Percentiles rank a stretch among this genome's conserved stretches.
These are phyloP conservation scores for Agrilus biguttatus DNA, from an alignment of 2,888 invertebrate species.

Conservation along the genomic window DNA sequence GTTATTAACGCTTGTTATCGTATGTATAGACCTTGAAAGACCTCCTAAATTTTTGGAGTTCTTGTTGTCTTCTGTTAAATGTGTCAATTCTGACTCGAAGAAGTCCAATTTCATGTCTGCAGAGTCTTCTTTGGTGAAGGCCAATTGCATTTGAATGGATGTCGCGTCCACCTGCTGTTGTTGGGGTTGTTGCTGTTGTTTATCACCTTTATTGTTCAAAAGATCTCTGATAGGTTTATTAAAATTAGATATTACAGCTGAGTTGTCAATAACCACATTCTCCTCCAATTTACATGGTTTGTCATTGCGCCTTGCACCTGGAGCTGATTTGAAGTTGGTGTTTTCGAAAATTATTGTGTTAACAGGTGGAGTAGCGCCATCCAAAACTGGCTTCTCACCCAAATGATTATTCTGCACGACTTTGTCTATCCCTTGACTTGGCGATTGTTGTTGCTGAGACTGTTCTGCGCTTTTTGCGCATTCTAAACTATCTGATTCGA, in stretches of 20 bases:
- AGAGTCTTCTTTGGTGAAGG: constrained; percentile 61
- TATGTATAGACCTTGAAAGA: constrained; percentile 45
- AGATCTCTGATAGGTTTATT: constrained; percentile 35
- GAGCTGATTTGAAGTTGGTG: constrained; percentile 72
- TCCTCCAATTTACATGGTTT: constrained; percentile 46
- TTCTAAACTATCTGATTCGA: constrained; percentile 27
- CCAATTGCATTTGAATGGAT: constrained; percentile 45
- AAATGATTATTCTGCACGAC: constrained; percentile 20
- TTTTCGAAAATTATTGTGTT: constrained; percentile 86
- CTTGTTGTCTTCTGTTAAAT: constrained; percentile 55
- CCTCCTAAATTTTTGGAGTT: constrained; percentile 34
- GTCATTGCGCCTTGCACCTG: constrained; percentile 43
- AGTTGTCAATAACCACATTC: constrained; percentile 22
- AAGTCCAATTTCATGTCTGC: constrained; percentile 87
- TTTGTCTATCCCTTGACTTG: constrained; percentile 34
- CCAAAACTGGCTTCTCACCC: constrained; percentile 40
- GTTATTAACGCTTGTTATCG: constrained; percentile 45
- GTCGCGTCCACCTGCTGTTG: constrained; percentile 7
- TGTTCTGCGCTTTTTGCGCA: constrained; percentile 26
- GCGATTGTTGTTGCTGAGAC: constrained; percentile 15
- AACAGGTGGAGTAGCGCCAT: constrained; percentile 66
- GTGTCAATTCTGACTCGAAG: constrained; percentile 71
- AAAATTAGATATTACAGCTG: constrained; percentile 29
- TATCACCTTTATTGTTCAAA: constrained; percentile 30
- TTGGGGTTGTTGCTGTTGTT: constrained; percentile 21